Conservation (phyloP, 2,113 vertebrate species). For the Cisticola juncidis region DNA sequence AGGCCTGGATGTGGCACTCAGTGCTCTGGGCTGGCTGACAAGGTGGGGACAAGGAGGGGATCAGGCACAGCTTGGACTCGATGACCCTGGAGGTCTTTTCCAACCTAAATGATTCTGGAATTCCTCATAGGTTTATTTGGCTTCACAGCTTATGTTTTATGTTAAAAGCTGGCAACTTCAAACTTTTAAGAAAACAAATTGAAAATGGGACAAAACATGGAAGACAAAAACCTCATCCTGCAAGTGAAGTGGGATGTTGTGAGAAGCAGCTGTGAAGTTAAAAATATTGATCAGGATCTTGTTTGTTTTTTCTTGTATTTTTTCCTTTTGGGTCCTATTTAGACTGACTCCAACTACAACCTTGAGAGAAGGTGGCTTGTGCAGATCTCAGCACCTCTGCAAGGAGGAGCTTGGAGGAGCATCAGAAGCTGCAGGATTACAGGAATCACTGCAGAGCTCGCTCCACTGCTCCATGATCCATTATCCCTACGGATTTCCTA, state of each 20-base stretch:
- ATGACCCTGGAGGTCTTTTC: background rate
- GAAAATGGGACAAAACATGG: background rate
- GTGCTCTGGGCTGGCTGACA: background rate
- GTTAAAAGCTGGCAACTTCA: background rate
- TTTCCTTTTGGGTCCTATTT: background rate
- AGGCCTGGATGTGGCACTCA: background rate
- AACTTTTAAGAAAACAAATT: background rate
- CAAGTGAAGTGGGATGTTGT: background rate
- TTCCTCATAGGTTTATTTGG: background rate
- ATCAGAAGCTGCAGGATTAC: background rate
- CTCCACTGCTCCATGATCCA: background rate
- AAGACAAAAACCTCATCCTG: background rate
- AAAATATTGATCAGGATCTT: background rate
- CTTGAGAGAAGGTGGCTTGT: background rate
- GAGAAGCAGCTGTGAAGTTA: background rate
- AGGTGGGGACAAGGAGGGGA: background rate
- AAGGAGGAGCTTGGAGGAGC: background rate
- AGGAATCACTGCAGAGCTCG: background rate
- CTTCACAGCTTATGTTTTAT: background rate
- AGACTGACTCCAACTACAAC: background rate
- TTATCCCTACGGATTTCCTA: background rate
- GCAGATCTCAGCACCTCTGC: background rate
- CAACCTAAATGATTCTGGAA: background rate
- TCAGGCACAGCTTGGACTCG: background rate
- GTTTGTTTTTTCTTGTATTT: accelerated